Evolutionary conservation across 1,140 invertebrate genomes (phyloP), one percentile per base, ranked within the genome.

Genomic region (Halictus rubicundus): DNA sequence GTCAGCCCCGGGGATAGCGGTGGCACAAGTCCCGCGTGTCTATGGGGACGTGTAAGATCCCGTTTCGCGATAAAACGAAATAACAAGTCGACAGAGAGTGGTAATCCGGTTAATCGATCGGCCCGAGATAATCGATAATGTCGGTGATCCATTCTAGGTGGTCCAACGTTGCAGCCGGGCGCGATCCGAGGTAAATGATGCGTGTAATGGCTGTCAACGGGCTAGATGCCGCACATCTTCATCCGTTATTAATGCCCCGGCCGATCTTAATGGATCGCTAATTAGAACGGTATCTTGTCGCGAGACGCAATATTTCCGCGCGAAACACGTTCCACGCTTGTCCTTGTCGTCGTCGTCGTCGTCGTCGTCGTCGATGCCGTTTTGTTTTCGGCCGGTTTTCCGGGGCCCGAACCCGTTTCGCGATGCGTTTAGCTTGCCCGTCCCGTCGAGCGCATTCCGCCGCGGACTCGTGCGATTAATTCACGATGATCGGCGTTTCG

Each of bases 101-200:
- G 88, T 87, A 88, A 90, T 90, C 89, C 82, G 78, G 88, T 89
- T 90, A 90, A 90, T 89, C 87, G 87, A 89, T 89, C 86, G 85
- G 74, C 75, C 60, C 54, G 81, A 87, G 88, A 90, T 89, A 90
- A 90, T 89, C 87, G 87, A 89, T 90, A 90, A 89, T 89, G 87
- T 90, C 87, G 87, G 87, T 87, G 83, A 89, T 88, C 83, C 81
- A 82, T 90, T 90, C 82, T 80, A 87, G 80, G 82, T 89, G 88
- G 83, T 83, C 78, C 85, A 66, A 71, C 63, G 75, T n/a, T 71
- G 72, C 66, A 2, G 42, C 9, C 9, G 59, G 63, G 59, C 65
- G 84, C 83, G 82, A 88, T 88, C 85, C 65, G 68, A 66, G 78
- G 79, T 88, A 89, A 89, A 89, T 89, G 88, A 89, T 86, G 88